Percentiles rank a stretch among this genome's conserved stretches.
Conservation (phyloP, 2,888 invertebrate genomes). For the Loripinus fragilis region DNA sequence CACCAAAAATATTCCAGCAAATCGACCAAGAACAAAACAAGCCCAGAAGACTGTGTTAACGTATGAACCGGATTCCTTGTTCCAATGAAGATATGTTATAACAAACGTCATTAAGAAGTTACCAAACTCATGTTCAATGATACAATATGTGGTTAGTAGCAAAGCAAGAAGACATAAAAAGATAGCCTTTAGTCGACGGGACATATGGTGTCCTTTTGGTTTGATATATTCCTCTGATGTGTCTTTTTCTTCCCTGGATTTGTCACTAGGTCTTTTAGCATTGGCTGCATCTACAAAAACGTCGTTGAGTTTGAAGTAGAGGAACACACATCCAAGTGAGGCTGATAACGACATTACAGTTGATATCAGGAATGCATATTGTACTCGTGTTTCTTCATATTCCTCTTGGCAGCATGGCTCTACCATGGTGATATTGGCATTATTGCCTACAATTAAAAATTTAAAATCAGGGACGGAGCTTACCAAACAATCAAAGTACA, state of each 20-base stretch:
- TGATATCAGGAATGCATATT: neutral
- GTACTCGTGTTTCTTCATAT: neutral
- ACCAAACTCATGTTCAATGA: neutral
- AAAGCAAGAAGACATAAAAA: neutral
- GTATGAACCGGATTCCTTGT: neutral
- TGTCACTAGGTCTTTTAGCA: neutral
- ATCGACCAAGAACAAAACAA: constrained; percentile 1
- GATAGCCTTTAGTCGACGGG: neutral
- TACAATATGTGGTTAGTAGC: neutral
- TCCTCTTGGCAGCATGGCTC: neutral
- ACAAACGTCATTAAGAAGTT: neutral
- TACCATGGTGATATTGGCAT: neutral
- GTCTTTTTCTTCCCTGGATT: too few species aligned
- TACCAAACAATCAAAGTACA: too few species aligned
- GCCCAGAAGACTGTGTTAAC: neutral
- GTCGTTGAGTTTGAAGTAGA: neutral
- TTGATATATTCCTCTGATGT: neutral
- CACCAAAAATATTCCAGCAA: constrained; percentile 4
- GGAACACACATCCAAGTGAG: neutral
- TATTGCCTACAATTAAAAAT: too few species aligned
- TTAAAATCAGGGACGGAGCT: too few species aligned
- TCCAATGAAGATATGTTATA: neutral
- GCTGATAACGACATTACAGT: neutral
- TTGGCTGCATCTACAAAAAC: neutral
- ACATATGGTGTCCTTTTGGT: neutral